These are phyloP conservation scores for Ataeniobius toweri DNA, from an alignment of 2,797 vertebrate species.

Conservation along the genomic window DNA sequence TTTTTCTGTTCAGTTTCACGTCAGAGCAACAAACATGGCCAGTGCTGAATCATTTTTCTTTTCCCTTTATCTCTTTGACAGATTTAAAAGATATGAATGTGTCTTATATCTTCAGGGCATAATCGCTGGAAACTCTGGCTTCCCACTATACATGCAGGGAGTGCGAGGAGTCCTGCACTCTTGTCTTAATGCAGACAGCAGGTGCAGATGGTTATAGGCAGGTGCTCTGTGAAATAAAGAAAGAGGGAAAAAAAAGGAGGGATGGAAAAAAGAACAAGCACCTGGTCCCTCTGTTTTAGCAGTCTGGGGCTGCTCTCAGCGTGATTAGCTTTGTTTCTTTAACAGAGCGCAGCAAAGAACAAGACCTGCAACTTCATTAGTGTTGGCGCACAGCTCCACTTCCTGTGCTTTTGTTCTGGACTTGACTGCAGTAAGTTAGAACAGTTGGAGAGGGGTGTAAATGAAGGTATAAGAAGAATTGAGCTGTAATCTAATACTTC, in stretches of 20 bases:
- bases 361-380: slow-evolving; percentile 78
- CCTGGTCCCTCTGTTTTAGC: slow-evolving; percentile 74
- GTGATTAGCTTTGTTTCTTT: slow-evolving; percentile 80
- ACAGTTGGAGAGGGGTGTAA: slow-evolving; percentile 16
- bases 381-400: slow-evolving; percentile 48
- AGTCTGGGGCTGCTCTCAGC: slow-evolving; percentile 65
- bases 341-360: slow-evolving; percentile 71
- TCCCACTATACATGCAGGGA: slow-evolving; percentile 44
- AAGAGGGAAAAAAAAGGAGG: slow-evolving; percentile 13
- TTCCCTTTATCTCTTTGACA: background rate
- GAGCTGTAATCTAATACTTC: slow-evolving; percentile 43
- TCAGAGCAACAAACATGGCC: slow-evolving; percentile 45
- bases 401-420: slow-evolving; percentile 56
- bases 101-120: slow-evolving; percentile 43
- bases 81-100: slow-evolving; percentile 43
- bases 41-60: slow-evolving; percentile 11
- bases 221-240: slow-evolving; percentile 51
- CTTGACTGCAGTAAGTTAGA: slow-evolving; percentile 63
- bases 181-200: slow-evolving; percentile 72
- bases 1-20: slow-evolving; percentile 35
- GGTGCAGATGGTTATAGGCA: slow-evolving; percentile 79
- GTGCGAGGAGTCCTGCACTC: slow-evolving; percentile 53
- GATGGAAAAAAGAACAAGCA: slow-evolving; percentile 60
- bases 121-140: slow-evolving; percentile 30
- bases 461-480: slow-evolving; percentile 24